A percentile compares a stretch with the other conserved stretches of the same genome.
phyloP scores from a whole-genome alignment of 2,888 invertebrate species.

The Lacanobia oleracea region DNA sequence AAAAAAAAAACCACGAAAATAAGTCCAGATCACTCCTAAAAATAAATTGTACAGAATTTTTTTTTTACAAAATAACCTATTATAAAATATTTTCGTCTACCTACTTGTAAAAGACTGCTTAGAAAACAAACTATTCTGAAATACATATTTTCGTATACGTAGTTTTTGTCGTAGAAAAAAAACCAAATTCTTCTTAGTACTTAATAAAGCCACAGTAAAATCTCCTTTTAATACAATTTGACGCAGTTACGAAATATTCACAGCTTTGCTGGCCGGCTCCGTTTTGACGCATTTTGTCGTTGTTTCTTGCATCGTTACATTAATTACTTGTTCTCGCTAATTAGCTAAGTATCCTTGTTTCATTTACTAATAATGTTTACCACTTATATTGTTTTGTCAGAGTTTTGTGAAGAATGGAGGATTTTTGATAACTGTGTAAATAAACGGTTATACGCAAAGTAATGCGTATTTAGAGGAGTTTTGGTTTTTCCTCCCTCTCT shows the following conservation, averaged over 20 bases:
- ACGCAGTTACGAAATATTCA: slow-evolving; percentile 1
- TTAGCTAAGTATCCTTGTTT: slow-evolving; percentile 25
- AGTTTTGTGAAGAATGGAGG: not conserved
- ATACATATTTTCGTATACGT: no score
- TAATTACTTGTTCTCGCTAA: slow-evolving; percentile 39
- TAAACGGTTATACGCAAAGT: no score
- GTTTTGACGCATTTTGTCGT: slow-evolving; percentile 28
- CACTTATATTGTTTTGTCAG: not conserved
- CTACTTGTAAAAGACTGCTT: no score
- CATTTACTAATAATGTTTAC: slow-evolving; percentile 2
- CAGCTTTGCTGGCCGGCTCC: not conserved
- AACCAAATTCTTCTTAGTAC: no score
- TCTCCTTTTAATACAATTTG: not conserved
- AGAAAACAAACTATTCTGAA: no score
- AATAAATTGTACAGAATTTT: no score
- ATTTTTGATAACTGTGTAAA: not conserved
- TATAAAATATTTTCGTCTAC: no score
- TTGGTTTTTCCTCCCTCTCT: not conserved
- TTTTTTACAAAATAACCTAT: no score
- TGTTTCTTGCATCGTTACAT: slow-evolving; percentile 43
- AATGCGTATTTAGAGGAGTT: no score
- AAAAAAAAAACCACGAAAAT: not conserved
- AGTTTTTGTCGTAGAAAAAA: no score
- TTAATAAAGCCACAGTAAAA: not conserved
- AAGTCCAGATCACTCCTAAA: not conserved